Conservation (phyloP, 2,113 vertebrate genomes). For the Muscicapa adusta region DNA sequence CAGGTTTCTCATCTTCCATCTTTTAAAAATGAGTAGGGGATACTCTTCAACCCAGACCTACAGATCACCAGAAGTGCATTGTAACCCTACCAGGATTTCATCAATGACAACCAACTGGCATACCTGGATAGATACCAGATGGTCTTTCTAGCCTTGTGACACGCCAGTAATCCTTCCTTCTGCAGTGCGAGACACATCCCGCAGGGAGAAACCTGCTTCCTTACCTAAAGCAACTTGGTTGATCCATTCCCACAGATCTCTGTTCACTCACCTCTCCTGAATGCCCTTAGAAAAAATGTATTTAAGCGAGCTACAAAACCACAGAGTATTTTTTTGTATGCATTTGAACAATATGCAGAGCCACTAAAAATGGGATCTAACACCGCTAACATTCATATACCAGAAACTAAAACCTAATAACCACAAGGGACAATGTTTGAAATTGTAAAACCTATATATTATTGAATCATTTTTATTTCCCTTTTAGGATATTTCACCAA, state of each 20-base stretch:
- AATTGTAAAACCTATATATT: not conserved
- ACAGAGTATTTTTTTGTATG: not conserved
- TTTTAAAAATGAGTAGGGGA: not conserved
- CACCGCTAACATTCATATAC: not conserved
- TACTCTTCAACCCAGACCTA: not conserved
- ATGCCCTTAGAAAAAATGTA: not conserved
- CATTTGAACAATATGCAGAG: not conserved
- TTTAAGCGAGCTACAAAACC: not conserved
- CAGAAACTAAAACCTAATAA: not conserved
- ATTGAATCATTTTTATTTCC: not conserved
- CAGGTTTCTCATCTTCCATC: not conserved
- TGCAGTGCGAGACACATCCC: not conserved
- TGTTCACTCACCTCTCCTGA: not conserved
- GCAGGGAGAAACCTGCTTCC: not conserved
- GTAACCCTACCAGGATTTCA: not conserved
- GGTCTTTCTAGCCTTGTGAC: not conserved
- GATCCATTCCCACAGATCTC: not conserved
- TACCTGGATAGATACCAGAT: not conserved
- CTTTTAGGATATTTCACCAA: not conserved
- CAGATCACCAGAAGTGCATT: not conserved
- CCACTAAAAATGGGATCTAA: not conserved
- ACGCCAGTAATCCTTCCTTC: not conserved
- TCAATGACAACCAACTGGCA: not conserved
- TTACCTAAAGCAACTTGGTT: not conserved
- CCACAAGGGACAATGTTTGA: not conserved